phyloP scores from a whole-genome alignment of 2,113 vertebrate genomes.

The Origma solitaria region DNA sequence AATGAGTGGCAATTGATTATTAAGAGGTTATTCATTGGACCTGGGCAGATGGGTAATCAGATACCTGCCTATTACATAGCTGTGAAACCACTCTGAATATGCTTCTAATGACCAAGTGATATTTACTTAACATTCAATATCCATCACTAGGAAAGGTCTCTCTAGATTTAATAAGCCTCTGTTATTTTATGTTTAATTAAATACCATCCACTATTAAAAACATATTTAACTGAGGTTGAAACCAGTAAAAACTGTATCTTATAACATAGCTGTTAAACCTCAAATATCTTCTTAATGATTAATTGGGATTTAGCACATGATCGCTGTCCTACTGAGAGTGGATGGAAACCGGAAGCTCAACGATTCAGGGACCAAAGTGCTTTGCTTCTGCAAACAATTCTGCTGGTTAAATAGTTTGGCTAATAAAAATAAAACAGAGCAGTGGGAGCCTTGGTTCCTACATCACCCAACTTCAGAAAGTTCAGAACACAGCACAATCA shows the following conservation, averaged over 20 bases:
- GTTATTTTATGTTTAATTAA: slow-evolving; percentile 67
- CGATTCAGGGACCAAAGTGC: slow-evolving; percentile 6
- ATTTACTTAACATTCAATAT: slow-evolving; percentile 59
- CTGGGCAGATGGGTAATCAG: slow-evolving; percentile 28
- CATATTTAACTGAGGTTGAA: slow-evolving; percentile 57
- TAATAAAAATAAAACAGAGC: slow-evolving; percentile 15
- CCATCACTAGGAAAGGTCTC: slow-evolving; percentile 37
- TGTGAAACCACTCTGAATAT: slow-evolving; percentile 51
- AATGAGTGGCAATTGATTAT: slow-evolving; percentile 52
- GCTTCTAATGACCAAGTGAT: slow-evolving; percentile 35
- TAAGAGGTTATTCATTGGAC: slow-evolving; percentile 26
- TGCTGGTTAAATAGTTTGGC: background rate
- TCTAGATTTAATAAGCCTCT: slow-evolving; percentile 57
- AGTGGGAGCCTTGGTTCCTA: background rate
- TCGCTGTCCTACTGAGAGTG: background rate
- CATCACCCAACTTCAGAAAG: background rate
- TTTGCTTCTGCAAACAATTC: slow-evolving; percentile 62
- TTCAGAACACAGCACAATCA: background rate
- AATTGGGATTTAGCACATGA: slow-evolving; percentile 56
- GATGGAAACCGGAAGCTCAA: slow-evolving; percentile 10
- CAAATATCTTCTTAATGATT: slow-evolving; percentile 64
- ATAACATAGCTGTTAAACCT: slow-evolving; percentile 66
- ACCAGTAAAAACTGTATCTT: slow-evolving; percentile 60
- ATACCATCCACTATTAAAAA: slow-evolving; percentile 62
- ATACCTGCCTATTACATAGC: slow-evolving; percentile 40